phyloP scores from a whole-genome alignment of 1,140 invertebrate genomes.

The Diploscapter pachys region DNA sequence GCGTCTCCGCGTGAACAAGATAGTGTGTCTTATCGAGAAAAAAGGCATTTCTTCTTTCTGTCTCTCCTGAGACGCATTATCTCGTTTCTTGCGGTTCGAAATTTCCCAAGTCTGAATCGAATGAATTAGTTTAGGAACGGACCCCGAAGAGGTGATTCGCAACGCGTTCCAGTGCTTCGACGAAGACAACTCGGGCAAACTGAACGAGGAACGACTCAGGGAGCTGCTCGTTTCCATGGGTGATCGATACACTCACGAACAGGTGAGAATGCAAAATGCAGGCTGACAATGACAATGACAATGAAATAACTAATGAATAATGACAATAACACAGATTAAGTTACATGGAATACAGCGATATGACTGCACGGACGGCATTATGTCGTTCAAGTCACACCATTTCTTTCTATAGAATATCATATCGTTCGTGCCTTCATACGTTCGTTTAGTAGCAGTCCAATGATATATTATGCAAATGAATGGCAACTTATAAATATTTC shows the following conservation, averaged over 20 bases:
- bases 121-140: slow-evolving; percentile 59
- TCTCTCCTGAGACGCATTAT: too few species aligned
- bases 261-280: background rate
- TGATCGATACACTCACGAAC: slow-evolving; percentile 88
- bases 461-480: too few species aligned
- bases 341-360: background rate
- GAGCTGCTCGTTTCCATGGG: slow-evolving; percentile 95
- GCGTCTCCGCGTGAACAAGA: too few species aligned
- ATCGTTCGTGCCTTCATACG: too few species aligned
- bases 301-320: background rate
- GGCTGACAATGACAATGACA: background rate
- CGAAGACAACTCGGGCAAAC: slow-evolving; percentile 64
- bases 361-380: background rate
- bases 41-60: too few species aligned
- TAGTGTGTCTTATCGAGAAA: too few species aligned
- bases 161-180: slow-evolving; percentile 69
- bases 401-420: too few species aligned
- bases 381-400: too few species aligned
- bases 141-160: slow-evolving; percentile 68
- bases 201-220: slow-evolving; percentile 78
- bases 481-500: too few species aligned
- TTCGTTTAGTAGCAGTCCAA: too few species aligned
- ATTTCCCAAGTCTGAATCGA: background rate
- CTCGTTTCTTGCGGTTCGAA: too few species aligned
- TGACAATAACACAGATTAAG: background rate